Base-by-base conservation (phyloP, 2,888 invertebrate species). In the Dioctria linearis region DNA sequence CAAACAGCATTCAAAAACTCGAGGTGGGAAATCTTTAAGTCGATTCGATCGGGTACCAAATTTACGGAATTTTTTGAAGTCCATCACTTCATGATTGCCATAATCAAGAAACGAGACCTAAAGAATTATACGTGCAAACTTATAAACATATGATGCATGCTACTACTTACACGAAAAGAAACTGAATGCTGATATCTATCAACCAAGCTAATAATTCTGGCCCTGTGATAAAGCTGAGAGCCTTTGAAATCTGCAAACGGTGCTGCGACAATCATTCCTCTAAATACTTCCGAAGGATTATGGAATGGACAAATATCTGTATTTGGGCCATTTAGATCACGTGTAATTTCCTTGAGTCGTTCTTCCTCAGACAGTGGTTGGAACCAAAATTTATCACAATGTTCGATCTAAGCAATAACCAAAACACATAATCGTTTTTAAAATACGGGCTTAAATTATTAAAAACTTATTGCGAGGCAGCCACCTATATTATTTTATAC, bases 51-150 rank as follows among this genome's bases (percentile, higher is more conserved):
- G 82, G 4, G 81, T 80, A 0, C 86, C 84, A 65, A 91, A 84
- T 1, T 88, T 86, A 76, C 90, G 90, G 59, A 94, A 83, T 80
- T 90, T 90, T 71, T 88, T 85, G 75, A 86, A 83, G 75, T 86
- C 85, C 49, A 94, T 88, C 61, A 89, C 88, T 0, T 88, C 90
- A 25, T 87, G 89, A 84, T 92, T 92, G 13, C 97, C 97, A 87
- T 92, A 94, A 89, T 98, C 97, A 75, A 97, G 92, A 86, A 94
- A 96, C 76, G 92, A 90, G 4, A 96, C 92, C 92, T 94, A 87
- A 46, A 86, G 86, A 67, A 66, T 81, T 66, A 25, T 25, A 25
- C 25, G 25, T 25, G 2, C 25, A 25, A 25, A 2, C 25, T 2
- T 43, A 81, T 5, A 43, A 11, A n/a, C 4, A 59, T 39, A 2